Percentiles rank a stretch among this genome's conserved stretches.
Conservation (phyloP, 2,797 vertebrate genomes). For the Momotus momota region DNA sequence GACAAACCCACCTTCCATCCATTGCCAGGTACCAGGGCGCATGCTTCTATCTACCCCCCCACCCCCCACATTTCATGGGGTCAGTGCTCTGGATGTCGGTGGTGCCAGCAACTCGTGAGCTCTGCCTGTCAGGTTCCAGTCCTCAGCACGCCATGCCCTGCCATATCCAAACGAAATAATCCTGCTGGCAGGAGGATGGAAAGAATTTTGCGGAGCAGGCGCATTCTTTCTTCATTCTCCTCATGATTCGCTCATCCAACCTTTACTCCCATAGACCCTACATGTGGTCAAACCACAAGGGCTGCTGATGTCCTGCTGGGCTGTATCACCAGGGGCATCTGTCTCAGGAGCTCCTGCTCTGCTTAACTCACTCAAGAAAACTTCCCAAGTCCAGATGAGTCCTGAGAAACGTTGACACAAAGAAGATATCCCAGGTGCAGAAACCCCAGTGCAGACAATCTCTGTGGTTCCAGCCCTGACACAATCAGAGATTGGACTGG, state of each 20-base stretch:
- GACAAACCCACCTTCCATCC: slow-evolving; percentile 19
- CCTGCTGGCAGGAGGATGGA: not conserved
- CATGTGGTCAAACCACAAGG: not conserved
- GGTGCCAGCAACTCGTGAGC: fast-evolving
- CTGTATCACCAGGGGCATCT: not conserved
- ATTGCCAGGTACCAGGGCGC: not conserved
- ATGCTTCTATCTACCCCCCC: not conserved
- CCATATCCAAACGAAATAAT: not conserved
- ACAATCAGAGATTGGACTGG: not conserved
- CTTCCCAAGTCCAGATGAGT: not conserved
- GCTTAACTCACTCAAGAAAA: not conserved
- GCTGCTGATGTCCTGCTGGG: not conserved
- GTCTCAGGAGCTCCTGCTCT: not conserved
- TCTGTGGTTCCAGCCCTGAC: not conserved
- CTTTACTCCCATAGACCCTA: not conserved
- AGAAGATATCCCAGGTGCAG: not conserved
- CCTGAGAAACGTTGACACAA: not conserved
- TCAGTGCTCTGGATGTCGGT: not conserved
- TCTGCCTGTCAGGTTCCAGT: not conserved
- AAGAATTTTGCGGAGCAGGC: not conserved
- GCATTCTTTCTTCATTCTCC: not conserved
- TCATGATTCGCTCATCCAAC: fast-evolving
- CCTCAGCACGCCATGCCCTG: not conserved
- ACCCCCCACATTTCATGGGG: not conserved
- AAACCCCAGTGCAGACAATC: not conserved